Conservation (phyloP, 2,888 invertebrate genomes). For the Meta bourneti region DNA sequence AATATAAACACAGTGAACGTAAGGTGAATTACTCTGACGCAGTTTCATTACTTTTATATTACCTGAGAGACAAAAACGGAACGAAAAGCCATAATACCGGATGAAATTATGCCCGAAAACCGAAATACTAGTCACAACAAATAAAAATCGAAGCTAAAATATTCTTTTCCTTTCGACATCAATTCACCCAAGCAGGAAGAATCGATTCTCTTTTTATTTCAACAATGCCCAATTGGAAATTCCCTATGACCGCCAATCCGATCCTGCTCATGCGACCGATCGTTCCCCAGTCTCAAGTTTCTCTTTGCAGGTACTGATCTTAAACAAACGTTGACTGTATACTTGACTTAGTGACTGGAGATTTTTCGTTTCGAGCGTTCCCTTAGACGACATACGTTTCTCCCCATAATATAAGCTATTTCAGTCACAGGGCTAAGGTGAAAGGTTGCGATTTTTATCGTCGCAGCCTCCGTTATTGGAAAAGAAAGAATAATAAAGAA, state of each 20-base stretch:
- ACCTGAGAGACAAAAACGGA: too few relatives aligned
- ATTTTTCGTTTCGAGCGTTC: slow-evolving; percentile 18
- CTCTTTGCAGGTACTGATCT: slow-evolving; percentile 41
- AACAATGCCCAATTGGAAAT: slow-evolving; percentile 18
- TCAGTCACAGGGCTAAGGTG: slow-evolving; percentile 8
- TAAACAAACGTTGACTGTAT: slow-evolving; percentile 60
- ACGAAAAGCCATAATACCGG: too few relatives aligned
- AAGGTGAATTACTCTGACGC: too few relatives aligned
- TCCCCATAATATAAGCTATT: slow-evolving; percentile 1
- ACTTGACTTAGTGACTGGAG: slow-evolving; percentile 53
- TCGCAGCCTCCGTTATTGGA: slow-evolving; percentile 24
- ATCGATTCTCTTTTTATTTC: slow-evolving; percentile 45
- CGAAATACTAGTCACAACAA: background rate
- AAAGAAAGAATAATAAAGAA: background rate
- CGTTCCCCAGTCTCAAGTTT: background rate
- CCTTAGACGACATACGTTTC: slow-evolving; percentile 19
- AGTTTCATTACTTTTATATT: too few relatives aligned
- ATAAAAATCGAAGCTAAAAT: background rate
- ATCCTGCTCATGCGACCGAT: background rate
- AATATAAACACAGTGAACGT: too few relatives aligned
- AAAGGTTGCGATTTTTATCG: slow-evolving; percentile 34
- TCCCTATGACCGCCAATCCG: slow-evolving; percentile 15
- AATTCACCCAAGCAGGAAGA: background rate
- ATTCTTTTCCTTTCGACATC: background rate
- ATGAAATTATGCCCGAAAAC: too few relatives aligned